These are phyloP conservation scores for Ecliptopera silaceata DNA, from an alignment of 2,888 invertebrate species.

Conservation along the genomic window DNA sequence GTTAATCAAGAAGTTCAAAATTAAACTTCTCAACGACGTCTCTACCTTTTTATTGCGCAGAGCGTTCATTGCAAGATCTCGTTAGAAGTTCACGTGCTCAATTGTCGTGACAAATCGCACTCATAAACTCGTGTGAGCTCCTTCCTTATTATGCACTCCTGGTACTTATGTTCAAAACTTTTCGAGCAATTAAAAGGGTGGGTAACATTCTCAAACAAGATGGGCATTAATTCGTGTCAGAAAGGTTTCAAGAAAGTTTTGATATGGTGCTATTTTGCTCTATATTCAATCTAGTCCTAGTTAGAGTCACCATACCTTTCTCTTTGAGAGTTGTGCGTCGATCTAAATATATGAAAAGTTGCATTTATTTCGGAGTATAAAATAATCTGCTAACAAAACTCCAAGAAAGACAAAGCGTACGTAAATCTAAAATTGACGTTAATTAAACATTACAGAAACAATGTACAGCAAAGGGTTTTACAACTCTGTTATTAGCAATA, in stretches of 20 bases:
- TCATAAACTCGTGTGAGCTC: slow-evolving; percentile 68
- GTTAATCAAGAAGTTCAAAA: slow-evolving; percentile 1
- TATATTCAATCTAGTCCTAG: not conserved
- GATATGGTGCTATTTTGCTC: not conserved
- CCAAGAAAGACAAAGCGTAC: slow-evolving; percentile 18
- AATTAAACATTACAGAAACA: slow-evolving; percentile 48
- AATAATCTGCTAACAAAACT: not conserved
- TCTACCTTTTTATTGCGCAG: slow-evolving; percentile 19
- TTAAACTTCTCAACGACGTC: slow-evolving; percentile 10
- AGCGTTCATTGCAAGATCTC: slow-evolving; percentile 22
- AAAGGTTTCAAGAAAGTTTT: not conserved
- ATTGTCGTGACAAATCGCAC: slow-evolving; percentile 78
- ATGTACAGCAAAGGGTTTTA: slow-evolving; percentile 55
- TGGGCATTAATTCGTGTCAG: slow-evolving; percentile 6
- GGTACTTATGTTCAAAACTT: slow-evolving; percentile 35
- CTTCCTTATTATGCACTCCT: slow-evolving; percentile 51
- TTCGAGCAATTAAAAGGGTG: slow-evolving; percentile 27
- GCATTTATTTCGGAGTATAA: not conserved
- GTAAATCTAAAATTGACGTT: slow-evolving; percentile 36
- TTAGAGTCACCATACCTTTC: not conserved
- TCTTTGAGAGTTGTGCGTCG: not conserved
- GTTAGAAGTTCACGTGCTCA: slow-evolving; percentile 59
- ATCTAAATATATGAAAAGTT: no score
- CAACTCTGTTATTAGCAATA: slow-evolving; percentile 68
- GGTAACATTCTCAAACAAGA: slow-evolving; percentile 21